Conservation (phyloP, 2,888 invertebrate species). For the Rhingia campestris region DNA sequence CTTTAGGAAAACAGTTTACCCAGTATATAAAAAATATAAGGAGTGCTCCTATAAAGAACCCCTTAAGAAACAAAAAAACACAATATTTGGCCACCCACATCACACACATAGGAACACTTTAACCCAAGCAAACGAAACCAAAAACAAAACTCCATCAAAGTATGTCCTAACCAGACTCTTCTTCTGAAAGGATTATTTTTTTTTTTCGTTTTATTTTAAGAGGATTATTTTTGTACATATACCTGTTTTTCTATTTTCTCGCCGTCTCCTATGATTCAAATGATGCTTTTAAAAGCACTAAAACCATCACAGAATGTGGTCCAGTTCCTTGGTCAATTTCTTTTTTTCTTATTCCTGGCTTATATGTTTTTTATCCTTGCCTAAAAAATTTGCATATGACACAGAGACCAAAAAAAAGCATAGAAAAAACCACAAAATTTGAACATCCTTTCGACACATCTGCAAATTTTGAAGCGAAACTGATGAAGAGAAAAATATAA, state of each 20-base stretch:
- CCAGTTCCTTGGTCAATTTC: slow-evolving; percentile 9
- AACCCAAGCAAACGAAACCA: neutral
- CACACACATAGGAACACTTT: neutral
- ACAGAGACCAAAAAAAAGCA: slow-evolving; percentile 3
- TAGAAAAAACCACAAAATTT: slow-evolving; percentile 2
- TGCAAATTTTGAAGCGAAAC: slow-evolving; percentile 25
- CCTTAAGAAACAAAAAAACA: neutral
- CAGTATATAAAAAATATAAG: no score
- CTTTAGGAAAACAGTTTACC: no score
- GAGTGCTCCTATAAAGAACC: no score
- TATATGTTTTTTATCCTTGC: neutral
- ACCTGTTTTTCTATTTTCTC: neutral
- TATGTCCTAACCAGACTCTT: slow-evolving; percentile 1
- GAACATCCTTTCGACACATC: slow-evolving; percentile 26
- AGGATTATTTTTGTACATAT: slow-evolving; percentile 25
- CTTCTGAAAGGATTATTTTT: neutral
- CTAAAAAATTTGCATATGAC: slow-evolving; percentile 43
- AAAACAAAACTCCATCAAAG: neutral
- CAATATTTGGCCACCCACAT: no score
- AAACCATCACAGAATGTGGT: slow-evolving; percentile 1
- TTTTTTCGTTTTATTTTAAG: no score
- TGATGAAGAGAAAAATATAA: neutral
- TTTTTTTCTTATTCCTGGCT: neutral
- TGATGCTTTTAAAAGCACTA: slow-evolving; percentile 1
- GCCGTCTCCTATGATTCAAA: neutral